phyloP scores from a whole-genome alignment of 1,140 invertebrate genomes.

The Tenebrio molitor region DNA sequence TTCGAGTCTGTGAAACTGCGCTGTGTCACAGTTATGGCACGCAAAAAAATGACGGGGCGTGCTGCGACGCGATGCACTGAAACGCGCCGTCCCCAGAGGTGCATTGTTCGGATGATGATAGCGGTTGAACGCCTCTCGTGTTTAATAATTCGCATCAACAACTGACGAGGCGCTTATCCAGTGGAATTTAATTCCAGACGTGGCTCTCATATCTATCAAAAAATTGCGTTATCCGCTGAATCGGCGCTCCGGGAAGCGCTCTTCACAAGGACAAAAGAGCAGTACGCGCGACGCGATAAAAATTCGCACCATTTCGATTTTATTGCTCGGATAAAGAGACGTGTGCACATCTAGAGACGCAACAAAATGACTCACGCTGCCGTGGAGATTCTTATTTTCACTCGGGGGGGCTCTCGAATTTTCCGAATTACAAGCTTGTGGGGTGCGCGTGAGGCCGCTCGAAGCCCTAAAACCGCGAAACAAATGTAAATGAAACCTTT shows the following conservation, averaged over 20 bases:
- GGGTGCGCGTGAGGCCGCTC: no score
- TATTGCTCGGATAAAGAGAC: no score
- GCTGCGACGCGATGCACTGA: neutral
- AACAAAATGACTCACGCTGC: no score
- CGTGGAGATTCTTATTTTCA: no score
- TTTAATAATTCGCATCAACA: conserved; percentile 10
- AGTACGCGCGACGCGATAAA: neutral
- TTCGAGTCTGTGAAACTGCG: neutral
- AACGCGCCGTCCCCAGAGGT: neutral
- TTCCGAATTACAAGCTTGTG: no score
- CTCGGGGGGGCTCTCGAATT: no score
- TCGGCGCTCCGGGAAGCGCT: neutral
- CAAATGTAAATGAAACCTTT: neutral
- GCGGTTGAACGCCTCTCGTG: neutral
- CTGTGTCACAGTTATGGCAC: neutral
- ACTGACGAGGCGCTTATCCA: neutral
- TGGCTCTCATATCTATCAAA: neutral
- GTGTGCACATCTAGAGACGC: no score
- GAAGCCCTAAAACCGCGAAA: no score
- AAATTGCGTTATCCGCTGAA: neutral
- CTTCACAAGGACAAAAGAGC: neutral
- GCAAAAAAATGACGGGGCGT: neutral
- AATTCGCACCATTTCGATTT: no score
- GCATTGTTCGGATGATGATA: conserved; percentile 7
- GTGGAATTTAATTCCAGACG: neutral